A percentile compares a stretch with the other conserved stretches of the same genome.
phyloP scores from a whole-genome alignment of 2,113 vertebrate genomes.

The Archilochus colubris region DNA sequence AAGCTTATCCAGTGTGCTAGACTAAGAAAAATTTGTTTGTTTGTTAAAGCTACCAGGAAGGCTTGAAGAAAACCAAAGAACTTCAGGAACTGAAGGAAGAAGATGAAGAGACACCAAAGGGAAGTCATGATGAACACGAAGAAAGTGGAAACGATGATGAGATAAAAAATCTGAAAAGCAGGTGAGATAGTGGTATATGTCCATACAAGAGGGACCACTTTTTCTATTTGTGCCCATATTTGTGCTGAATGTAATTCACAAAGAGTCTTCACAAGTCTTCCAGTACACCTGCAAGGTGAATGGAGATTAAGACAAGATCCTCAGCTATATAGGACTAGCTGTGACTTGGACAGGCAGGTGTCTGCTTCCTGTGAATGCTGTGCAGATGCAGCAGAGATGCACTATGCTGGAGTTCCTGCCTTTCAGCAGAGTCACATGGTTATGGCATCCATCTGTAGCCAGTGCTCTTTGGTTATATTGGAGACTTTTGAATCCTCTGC shows the following conservation, averaged over 20 bases:
- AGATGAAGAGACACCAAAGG: constrained; percentile 75
- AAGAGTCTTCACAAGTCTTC: neutral
- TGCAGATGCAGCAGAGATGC: neutral
- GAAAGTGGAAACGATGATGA: constrained; percentile 73
- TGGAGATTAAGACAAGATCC: neutral
- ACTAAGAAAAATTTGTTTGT: neutral
- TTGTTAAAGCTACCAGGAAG: constrained; percentile 80
- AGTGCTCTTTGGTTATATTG: neutral
- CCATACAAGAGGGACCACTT: neutral
- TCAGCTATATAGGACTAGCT: neutral
- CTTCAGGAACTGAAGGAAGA: constrained; percentile 79
- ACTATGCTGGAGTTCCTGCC: neutral
- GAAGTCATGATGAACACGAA: constrained; percentile 68
- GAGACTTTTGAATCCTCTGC: neutral
- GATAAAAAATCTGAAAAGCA: constrained; percentile 72
- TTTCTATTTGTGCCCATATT: neutral
- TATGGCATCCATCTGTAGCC: neutral
- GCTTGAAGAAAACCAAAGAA: constrained; percentile 80
- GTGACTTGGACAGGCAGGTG: neutral
- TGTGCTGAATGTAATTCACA: neutral
- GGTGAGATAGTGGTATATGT: constrained; percentile 58
- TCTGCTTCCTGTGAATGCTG: neutral
- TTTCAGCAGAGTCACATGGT: neutral
- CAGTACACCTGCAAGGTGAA: neutral
- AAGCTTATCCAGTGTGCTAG: neutral